Conservation (phyloP, 2,113 vertebrate genomes). For the Ceyx margarethae region DNA sequence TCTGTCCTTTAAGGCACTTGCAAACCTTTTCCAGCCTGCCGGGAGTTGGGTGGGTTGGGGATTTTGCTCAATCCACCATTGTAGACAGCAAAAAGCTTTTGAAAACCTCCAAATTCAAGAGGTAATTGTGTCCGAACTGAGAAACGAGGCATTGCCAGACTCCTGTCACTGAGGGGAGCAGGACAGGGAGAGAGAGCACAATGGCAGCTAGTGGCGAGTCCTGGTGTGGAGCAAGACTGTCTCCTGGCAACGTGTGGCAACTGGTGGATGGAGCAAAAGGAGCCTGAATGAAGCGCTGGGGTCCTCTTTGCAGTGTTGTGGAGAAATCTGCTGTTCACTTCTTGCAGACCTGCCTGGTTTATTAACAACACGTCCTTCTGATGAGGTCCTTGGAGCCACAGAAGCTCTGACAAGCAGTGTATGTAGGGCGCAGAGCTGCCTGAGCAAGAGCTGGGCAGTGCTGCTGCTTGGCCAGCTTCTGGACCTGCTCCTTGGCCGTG, state of each 20-base stretch:
- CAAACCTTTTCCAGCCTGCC: not conserved
- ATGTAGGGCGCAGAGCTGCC: not conserved
- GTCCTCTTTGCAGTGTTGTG: not conserved
- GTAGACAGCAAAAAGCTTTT: not conserved
- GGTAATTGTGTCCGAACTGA: not conserved
- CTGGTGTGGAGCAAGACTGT: not conserved
- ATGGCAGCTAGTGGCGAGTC: not conserved
- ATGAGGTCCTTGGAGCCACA: not conserved
- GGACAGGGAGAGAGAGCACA: not conserved
- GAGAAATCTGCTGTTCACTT: not conserved
- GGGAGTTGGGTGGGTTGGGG: not conserved
- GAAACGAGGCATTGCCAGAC: conserved; percentile 17
- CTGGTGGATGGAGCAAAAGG: not conserved
- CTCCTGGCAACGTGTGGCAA: conserved; percentile 51
- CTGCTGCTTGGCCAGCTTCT: not conserved
- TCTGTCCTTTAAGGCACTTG: not conserved
- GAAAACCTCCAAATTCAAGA: not conserved
- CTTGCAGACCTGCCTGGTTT: conserved; percentile 47
- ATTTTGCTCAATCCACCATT: not conserved
- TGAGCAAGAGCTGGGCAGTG: fast-evolving
- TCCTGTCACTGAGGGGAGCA: not conserved
- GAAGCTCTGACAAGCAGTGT: not conserved
- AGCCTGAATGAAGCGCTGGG: not conserved
- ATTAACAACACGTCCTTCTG: conserved; percentile 24
- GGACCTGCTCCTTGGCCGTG: not conserved